Percentiles rank a stretch among this genome's conserved stretches.
Conservation (phyloP, 37 sponge, comb jelly and placozoan species). For the Cladorhizidae sp. region DNA sequence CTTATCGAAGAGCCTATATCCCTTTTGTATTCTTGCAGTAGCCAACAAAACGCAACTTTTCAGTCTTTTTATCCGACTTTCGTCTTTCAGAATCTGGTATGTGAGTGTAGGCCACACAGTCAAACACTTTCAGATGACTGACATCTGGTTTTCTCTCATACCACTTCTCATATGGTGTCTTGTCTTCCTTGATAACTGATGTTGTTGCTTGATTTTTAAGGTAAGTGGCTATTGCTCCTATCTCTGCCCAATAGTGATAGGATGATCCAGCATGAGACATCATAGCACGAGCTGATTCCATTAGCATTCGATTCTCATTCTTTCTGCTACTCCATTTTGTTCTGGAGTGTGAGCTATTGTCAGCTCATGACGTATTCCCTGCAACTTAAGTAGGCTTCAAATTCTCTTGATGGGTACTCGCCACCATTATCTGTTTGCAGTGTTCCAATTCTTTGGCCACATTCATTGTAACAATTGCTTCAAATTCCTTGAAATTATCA, state of each 20-base stretch:
- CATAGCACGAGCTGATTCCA: no score
- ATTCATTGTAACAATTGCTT: slow-evolving; percentile 36
- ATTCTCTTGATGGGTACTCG: slow-evolving; percentile 57
- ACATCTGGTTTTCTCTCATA: slow-evolving; percentile 46
- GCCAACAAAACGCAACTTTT: slow-evolving; percentile 39
- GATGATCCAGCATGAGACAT: no score
- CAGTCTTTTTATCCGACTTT: slow-evolving; percentile 54
- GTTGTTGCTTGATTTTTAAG: slow-evolving; percentile 45
- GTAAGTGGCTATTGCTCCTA: slow-evolving; percentile 41
- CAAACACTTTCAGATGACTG: no score
- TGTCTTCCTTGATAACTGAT: slow-evolving; percentile 16
- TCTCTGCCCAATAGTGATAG: slow-evolving; percentile 54
- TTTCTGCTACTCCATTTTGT: slow-evolving; percentile 70
- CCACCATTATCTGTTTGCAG: slow-evolving; percentile 59
- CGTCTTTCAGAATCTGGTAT: slow-evolving; percentile 33
- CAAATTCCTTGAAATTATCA: slow-evolving; percentile 69
- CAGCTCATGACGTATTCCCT: slow-evolving; percentile 51
- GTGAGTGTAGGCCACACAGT: slow-evolving; percentile 43
- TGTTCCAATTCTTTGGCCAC: no score
- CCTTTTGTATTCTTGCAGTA: slow-evolving; percentile 47
- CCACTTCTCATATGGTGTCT: slow-evolving; percentile 47
- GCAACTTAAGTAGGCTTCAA: slow-evolving; percentile 42
- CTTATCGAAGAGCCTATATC: slow-evolving; percentile 45
- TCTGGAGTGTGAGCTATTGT: slow-evolving; percentile 59
- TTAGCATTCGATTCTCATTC: no score